Evolutionary conservation across 2,797 vertebrate genomes (phyloP).

Genomic region (Tarsius wallacei): DNA sequence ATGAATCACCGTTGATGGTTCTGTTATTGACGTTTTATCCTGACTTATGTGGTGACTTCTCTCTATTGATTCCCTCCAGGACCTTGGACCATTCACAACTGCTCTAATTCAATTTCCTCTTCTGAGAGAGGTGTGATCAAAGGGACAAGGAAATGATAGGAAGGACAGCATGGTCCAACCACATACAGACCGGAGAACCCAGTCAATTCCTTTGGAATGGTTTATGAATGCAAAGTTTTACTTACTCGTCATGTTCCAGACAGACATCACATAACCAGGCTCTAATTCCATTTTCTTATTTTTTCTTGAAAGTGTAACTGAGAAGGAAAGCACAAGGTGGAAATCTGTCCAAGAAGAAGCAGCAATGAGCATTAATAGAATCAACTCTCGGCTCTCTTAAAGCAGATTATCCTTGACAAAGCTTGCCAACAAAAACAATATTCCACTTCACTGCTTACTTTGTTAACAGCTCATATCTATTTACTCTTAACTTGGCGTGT

Average conservation of each 20-base stretch:
- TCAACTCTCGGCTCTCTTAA: background rate
- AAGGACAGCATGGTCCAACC: background rate
- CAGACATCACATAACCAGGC: background rate
- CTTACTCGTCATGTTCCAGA: background rate
- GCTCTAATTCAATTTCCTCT: constrained; percentile 54
- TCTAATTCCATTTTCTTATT: background rate
- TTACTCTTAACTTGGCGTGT: constrained; percentile 57
- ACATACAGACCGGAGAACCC: background rate
- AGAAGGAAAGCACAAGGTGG: background rate
- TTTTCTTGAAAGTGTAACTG: constrained; percentile 33
- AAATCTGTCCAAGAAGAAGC: constrained; percentile 19
- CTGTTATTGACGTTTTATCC: background rate
- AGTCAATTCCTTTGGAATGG: background rate
- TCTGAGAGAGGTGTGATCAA: background rate
- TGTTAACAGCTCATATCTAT: constrained; percentile 68
- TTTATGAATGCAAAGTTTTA: background rate
- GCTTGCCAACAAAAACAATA: constrained; percentile 58
- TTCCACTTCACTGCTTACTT: constrained; percentile 61
- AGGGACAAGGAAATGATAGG: background rate
- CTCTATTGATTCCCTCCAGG: background rate
- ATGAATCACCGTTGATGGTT: constrained; percentile 32
- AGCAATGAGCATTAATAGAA: background rate
- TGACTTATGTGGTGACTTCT: background rate
- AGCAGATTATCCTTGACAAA: constrained; percentile 53
- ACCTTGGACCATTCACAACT: background rate